Conservation (phyloP, 2,113 vertebrate species). For the Danionella cerebrum region DNA sequence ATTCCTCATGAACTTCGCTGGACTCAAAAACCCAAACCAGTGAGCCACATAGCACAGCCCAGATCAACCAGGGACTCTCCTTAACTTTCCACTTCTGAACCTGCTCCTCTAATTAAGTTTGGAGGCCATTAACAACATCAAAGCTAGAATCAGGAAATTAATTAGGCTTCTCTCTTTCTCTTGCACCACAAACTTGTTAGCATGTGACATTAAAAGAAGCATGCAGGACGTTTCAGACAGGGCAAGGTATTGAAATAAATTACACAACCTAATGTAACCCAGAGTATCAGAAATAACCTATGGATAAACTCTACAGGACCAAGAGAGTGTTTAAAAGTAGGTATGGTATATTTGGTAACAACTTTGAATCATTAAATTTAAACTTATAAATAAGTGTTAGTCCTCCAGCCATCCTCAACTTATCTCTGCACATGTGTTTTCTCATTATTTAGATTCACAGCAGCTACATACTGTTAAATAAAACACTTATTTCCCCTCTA, state of each 20-base stretch:
- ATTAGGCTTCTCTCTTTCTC: slow-evolving; percentile 64
- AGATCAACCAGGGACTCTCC: slow-evolving; percentile 53
- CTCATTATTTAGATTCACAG: too few species aligned
- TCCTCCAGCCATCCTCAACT: too few species aligned
- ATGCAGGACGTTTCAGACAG: slow-evolving; percentile 36
- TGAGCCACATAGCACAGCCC: slow-evolving; percentile 52
- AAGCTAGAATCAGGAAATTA: slow-evolving; percentile 72
- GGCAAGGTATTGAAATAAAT: slow-evolving; percentile 35
- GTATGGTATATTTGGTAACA: too few species aligned
- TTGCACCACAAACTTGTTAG: slow-evolving; percentile 62
- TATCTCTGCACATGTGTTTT: too few species aligned
- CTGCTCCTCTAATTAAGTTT: slow-evolving; percentile 65
- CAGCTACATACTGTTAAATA: too few species aligned
- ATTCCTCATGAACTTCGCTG: too few species aligned
- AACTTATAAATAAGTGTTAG: too few species aligned
- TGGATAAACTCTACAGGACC: too few species aligned
- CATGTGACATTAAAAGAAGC: slow-evolving; percentile 64
- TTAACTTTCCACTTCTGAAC: slow-evolving; percentile 54
- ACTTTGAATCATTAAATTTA: too few species aligned
- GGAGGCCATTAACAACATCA: slow-evolving; percentile 75
- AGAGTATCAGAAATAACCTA: background rate
- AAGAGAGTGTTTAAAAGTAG: too few species aligned
- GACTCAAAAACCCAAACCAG: background rate
- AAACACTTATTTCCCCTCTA: too few species aligned
- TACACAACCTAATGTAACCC: background rate